These are phyloP conservation scores for Antheraea assamensis DNA, from an alignment of 2,888 invertebrate genomes.

Conservation along the genomic window DNA sequence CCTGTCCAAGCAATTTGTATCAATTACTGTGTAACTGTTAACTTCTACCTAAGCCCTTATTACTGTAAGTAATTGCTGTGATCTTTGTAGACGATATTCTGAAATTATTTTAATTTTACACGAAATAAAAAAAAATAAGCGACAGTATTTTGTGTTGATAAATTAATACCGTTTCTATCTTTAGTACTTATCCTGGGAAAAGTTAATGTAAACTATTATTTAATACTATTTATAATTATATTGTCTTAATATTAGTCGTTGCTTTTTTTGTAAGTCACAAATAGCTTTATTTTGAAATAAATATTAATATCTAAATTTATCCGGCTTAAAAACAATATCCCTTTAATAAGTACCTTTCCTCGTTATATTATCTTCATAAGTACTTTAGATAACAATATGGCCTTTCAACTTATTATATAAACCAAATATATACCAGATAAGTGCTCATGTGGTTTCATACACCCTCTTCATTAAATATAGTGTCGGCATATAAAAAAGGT, in stretches of 20 bases:
- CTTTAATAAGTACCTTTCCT: neutral
- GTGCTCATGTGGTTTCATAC: neutral
- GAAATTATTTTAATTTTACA: neutral
- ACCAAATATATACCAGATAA: neutral
- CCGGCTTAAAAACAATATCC: neutral
- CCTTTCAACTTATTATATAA: neutral
- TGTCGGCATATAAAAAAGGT: too few relatives aligned
- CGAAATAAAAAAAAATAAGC: neutral
- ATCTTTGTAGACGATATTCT: neutral
- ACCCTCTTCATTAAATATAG: too few relatives aligned
- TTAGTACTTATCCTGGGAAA: neutral
- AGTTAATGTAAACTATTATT: neutral
- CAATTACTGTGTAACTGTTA: conserved; percentile 63
- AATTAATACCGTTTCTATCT: neutral
- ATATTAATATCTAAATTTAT: neutral
- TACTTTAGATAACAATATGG: neutral
- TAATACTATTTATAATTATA: neutral
- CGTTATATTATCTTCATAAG: neutral
- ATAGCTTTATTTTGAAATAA: neutral
- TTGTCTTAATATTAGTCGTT: neutral
- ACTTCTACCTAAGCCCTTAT: conserved; percentile 48
- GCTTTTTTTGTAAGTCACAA: neutral
- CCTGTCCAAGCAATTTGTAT: conserved; percentile 59
- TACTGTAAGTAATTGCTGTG: conserved; percentile 36
- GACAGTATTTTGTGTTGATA: neutral